phyloP scores from a whole-genome alignment of 2,888 invertebrate genomes.

The Zonitis immaculata region DNA sequence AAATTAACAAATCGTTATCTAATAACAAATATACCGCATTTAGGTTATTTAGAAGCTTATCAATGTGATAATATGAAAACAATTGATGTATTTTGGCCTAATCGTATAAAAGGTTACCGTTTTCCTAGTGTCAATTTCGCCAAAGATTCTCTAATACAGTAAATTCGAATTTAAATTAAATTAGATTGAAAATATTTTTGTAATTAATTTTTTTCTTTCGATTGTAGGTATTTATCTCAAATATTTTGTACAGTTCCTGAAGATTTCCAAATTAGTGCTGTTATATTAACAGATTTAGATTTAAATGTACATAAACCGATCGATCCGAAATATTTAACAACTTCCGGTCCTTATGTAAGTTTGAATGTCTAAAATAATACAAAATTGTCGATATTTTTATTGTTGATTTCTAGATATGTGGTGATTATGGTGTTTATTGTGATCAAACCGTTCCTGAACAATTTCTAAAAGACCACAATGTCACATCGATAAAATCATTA shows the following conservation, averaged over 20 bases:
- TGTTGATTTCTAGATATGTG: conserved; percentile 40
- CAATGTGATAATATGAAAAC: conserved; percentile 21
- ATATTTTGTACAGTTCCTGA: conserved; percentile 30
- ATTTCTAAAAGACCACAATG: not conserved
- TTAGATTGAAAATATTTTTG: too few relatives aligned
- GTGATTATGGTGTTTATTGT: conserved; percentile 34
- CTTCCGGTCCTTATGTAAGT: conserved; percentile 41
- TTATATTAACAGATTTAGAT: conserved; percentile 30
- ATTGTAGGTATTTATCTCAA: conserved; percentile 11
- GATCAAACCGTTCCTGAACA: conserved; percentile 5
- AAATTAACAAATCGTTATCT: conserved; percentile 30
- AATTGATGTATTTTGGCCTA: conserved; percentile 38
- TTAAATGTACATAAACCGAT: conserved; percentile 29
- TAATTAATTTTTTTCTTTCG: not conserved
- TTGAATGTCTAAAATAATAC: too few relatives aligned
- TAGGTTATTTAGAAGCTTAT: conserved; percentile 37
- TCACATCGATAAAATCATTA: conserved; percentile 6
- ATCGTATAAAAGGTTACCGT: conserved; percentile 31
- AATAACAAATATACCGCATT: conserved; percentile 37
- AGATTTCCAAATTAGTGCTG: conserved; percentile 35
- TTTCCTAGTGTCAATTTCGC: conserved; percentile 23
- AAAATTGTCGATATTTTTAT: too few relatives aligned
- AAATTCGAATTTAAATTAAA: too few relatives aligned
- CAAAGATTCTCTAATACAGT: conserved; percentile 16
- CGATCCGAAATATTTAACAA: conserved; percentile 29